Evolutionary conservation across 2,113 vertebrate genomes (phyloP).

Genomic region (Pygoscelis antarcticus): DNA sequence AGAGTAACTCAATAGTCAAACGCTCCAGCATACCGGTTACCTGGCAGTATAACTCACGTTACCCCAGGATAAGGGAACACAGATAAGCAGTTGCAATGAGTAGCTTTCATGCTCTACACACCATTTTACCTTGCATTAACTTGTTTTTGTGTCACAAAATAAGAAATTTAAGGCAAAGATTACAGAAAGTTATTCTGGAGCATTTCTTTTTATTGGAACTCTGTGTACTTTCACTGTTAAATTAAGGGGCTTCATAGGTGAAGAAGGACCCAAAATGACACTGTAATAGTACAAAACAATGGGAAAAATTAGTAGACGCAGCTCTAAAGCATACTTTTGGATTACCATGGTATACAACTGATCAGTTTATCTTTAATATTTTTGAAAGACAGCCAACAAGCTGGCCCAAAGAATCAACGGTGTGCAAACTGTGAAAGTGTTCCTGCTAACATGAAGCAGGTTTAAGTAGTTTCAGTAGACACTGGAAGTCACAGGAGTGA

Average conservation of each 20-base stretch:
- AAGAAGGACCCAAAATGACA: neutral
- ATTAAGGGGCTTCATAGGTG: neutral
- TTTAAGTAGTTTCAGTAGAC: neutral
- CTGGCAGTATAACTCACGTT: rapidly evolving
- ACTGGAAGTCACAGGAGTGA: constrained; percentile 11
- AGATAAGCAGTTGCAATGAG: neutral
- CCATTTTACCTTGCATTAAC: neutral
- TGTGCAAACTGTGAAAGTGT: neutral
- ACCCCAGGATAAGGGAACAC: neutral
- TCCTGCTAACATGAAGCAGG: neutral
- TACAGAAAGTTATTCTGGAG: neutral
- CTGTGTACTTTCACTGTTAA: neutral
- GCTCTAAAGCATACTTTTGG: neutral
- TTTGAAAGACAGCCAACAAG: neutral
- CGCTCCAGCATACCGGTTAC: neutral
- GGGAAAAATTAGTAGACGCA: neutral
- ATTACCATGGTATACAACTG: neutral
- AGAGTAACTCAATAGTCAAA: neutral
- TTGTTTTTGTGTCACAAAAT: neutral
- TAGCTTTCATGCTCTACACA: neutral
- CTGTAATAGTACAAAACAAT: neutral
- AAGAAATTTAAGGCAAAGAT: neutral
- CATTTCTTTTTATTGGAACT: neutral
- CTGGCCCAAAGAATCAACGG: neutral
- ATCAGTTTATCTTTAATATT: neutral